Evolutionary conservation across 1,140 invertebrate genomes (phyloP).

Genomic region (Chironomus tepperi): DNA sequence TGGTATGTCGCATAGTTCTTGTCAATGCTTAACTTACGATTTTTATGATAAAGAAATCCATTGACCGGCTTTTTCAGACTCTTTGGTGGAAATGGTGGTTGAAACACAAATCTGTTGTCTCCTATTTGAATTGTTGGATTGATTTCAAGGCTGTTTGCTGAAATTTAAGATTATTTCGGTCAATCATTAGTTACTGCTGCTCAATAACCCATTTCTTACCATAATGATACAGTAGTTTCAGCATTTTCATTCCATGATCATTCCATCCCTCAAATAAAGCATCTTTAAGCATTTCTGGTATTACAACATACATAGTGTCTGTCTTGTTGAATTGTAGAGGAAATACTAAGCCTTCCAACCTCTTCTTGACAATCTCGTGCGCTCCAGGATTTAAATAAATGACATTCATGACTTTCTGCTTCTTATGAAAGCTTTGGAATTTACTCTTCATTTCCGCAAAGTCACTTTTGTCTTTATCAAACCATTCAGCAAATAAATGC

Average conservation of each 20-base stretch:
- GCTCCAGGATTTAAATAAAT: slow-evolving; percentile 33
- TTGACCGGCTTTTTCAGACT: slow-evolving; percentile 30
- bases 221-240: slow-evolving; percentile 33
- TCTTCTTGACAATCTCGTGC: background rate
- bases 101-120: slow-evolving; percentile 34
- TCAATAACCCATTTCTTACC: no score
- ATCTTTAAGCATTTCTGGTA: slow-evolving; percentile 34
- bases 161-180: slow-evolving; percentile 32
- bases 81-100: slow-evolving; percentile 36
- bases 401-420: slow-evolving; percentile 29
- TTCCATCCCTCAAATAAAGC: slow-evolving; percentile 36
- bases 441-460: slow-evolving; percentile 33
- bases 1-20: no score
- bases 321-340: slow-evolving; percentile 27
- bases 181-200: slow-evolving; percentile 28
- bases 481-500: slow-evolving; percentile 39
- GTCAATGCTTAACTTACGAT: background rate
- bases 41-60: background rate
- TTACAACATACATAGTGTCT: slow-evolving; percentile 33
- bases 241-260: slow-evolving; percentile 31
- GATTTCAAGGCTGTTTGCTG: background rate
- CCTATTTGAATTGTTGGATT: slow-evolving; percentile 24
- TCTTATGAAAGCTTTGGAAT: slow-evolving; percentile 32
- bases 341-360: background rate
- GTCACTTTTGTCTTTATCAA: slow-evolving; percentile 32